These are phyloP conservation scores for Stenodera caucasica DNA, from an alignment of 2,888 invertebrate genomes.

Conservation along the genomic window DNA sequence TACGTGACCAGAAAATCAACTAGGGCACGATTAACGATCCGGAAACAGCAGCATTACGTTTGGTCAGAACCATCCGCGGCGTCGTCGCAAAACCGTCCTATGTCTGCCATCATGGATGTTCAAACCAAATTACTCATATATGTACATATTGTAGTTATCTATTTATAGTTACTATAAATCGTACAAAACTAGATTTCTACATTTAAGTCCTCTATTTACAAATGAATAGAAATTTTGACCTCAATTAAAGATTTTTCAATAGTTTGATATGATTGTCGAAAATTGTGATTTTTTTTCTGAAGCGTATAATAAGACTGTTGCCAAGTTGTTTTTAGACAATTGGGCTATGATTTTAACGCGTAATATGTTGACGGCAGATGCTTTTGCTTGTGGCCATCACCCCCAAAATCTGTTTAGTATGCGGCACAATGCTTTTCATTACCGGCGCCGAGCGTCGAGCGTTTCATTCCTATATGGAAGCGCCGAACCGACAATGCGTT, in stretches of 20 bases:
- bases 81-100: constrained; percentile 36
- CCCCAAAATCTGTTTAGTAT: constrained; percentile 59
- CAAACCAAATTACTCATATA: constrained; percentile 29
- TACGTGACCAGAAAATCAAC: constrained; percentile 62
- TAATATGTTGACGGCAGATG: constrained; percentile 30
- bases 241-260: neutral
- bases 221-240: neutral
- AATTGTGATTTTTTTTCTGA: neutral
- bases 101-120: constrained; percentile 36
- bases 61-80: constrained; percentile 45
- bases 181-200: neutral
- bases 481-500: constrained; percentile 36
- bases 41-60: constrained; percentile 51
- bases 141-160: constrained; percentile 23
- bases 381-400: constrained; percentile 39
- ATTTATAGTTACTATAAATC: neutral
- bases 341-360: constrained; percentile 24
- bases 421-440: constrained; percentile 65
- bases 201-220: neutral
- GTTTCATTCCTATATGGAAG: constrained; percentile 48
- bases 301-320: neutral
- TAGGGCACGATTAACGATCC: constrained; percentile 61
- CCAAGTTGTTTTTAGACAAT: constrained; percentile 3
- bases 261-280: neutral
- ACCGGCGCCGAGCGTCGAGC: constrained; percentile 57